These are phyloP conservation scores for Drosophila pallidifrons DNA, from an alignment of 1,140 invertebrate genomes.

Conservation along the genomic window DNA sequence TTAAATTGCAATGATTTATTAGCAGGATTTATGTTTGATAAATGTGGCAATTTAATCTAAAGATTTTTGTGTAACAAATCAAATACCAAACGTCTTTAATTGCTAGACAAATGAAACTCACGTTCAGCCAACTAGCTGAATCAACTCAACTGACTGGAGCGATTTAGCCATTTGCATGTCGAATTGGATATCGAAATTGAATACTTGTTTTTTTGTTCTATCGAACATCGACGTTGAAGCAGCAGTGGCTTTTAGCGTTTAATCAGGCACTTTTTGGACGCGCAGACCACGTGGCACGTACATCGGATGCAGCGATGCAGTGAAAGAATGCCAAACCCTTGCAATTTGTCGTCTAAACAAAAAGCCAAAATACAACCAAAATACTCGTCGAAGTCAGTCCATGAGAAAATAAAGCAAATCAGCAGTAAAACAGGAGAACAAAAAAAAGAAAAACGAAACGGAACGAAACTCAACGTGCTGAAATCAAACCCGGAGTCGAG, in stretches of 20 bases:
- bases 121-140: slow-evolving; percentile 43
- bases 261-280: slow-evolving; percentile 57
- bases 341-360: slow-evolving; percentile 73
- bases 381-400: slow-evolving; percentile 35
- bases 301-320: slow-evolving; percentile 39
- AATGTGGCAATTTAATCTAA: not conserved
- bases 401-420: slow-evolving; percentile 53
- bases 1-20: too few species aligned
- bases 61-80: too few species aligned
- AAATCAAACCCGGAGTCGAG: slow-evolving; percentile 57
- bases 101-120: slow-evolving; percentile 34
- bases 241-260: slow-evolving; percentile 3
- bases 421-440: slow-evolving; percentile 18
- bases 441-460: slow-evolving; percentile 5
- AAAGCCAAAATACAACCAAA: slow-evolving; percentile 48
- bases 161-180: slow-evolving; percentile 62
- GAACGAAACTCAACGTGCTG: slow-evolving; percentile 53
- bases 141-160: slow-evolving; percentile 34
- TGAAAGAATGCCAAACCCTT: slow-evolving; percentile 58
- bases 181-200: slow-evolving; percentile 30
- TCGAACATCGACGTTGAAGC: not conserved
- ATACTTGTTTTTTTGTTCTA: slow-evolving; percentile 8
- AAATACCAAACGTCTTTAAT: slow-evolving; percentile 39
- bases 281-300: slow-evolving; percentile 37
- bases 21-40: not conserved